phyloP scores from a whole-genome alignment of 2,888 invertebrate genomes.

The Fragum sueziense region DNA sequence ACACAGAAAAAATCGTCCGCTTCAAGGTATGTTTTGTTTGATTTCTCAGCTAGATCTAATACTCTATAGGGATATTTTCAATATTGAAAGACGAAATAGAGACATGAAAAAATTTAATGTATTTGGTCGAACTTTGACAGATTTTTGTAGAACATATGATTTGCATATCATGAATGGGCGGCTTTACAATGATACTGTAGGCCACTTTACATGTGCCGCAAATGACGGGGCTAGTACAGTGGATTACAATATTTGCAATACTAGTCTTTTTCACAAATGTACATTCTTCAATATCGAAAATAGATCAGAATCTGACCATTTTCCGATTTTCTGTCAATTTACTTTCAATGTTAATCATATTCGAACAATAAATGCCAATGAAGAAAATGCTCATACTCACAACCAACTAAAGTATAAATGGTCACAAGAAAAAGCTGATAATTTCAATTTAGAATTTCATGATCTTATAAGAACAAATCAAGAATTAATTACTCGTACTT shows the following conservation, averaged over 20 bases:
- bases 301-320: conserved; percentile 20
- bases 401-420: neutral
- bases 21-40: no score
- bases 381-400: neutral
- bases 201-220: no score
- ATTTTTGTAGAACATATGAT: conserved; percentile 22
- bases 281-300: conserved; percentile 17
- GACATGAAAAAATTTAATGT: conserved; percentile 14
- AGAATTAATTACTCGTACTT: neutral
- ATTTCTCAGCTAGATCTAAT: no score
- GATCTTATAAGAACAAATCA: neutral
- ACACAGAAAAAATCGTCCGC: no score
- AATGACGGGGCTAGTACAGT: no score
- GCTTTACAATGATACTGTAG: conserved; percentile 1
- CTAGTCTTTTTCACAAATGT: neutral
- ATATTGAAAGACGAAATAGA: conserved; percentile 11
- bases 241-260: conserved; percentile 15
- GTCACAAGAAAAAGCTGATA: neutral
- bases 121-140: no score
- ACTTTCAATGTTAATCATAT: neutral
- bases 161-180: conserved; percentile 32
- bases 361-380: neutral
- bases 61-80: conserved; percentile 25
- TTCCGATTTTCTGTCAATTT: conserved; percentile 2
- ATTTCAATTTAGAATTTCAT: neutral